Evolutionary conservation across 1,140 invertebrate species (phyloP).

Genomic region (Bombyx mandarina): DNA sequence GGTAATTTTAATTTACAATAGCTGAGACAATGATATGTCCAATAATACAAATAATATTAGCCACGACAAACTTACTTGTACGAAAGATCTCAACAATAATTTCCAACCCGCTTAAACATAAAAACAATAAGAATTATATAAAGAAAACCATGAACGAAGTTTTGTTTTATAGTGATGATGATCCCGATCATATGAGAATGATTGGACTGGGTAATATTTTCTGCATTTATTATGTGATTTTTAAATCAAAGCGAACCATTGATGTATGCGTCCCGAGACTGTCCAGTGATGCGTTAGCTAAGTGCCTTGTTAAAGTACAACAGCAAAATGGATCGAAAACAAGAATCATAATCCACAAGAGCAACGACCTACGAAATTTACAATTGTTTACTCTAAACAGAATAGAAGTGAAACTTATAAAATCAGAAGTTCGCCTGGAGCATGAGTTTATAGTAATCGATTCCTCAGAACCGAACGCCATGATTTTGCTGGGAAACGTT

Average conservation of each 20-base stretch:
- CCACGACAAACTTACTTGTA: slow-evolving; percentile 12
- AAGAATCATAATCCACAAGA: slow-evolving; percentile 35
- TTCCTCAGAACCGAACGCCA: slow-evolving; percentile 7
- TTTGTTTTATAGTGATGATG: slow-evolving; percentile 39
- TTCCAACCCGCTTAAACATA: neutral
- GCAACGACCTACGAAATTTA: slow-evolving; percentile 16
- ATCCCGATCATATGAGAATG: slow-evolving; percentile 26
- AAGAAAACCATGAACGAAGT: slow-evolving; percentile 35
- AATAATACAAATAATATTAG: too few species aligned
- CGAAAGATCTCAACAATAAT: slow-evolving; percentile 14
- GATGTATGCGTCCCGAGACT: slow-evolving; percentile 44
- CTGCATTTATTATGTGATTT: slow-evolving; percentile 40
- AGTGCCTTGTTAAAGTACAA: slow-evolving; percentile 34
- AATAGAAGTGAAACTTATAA: slow-evolving; percentile 38
- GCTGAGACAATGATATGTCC: too few species aligned
- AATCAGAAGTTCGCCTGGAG: slow-evolving; percentile 25
- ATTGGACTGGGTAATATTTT: slow-evolving; percentile 39
- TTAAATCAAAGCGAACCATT: slow-evolving; percentile 28
- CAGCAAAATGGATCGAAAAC: slow-evolving; percentile 30
- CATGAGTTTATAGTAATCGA: slow-evolving; percentile 54
- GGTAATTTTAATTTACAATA: too few species aligned
- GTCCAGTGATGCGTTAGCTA: slow-evolving; percentile 33
- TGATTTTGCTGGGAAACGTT: neutral
- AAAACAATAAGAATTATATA: slow-evolving; percentile 2
- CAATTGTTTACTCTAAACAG: slow-evolving; percentile 23